Evolutionary conservation across 1,140 invertebrate genomes (phyloP).

Genomic region (Planococcus citri): DNA sequence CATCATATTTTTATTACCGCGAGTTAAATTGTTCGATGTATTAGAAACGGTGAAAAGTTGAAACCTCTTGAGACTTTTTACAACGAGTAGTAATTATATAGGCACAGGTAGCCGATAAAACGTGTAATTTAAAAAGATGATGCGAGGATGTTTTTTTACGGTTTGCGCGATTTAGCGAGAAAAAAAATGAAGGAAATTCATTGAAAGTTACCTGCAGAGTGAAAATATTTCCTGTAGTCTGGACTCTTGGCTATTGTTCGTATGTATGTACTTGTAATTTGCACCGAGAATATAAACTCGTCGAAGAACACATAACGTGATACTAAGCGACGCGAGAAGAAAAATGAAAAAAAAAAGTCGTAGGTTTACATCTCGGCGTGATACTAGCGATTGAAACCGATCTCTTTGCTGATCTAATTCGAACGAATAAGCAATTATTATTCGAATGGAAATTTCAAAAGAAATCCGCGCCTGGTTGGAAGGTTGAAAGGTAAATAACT

Average conservation of each 20-base stretch:
- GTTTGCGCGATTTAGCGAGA: background rate
- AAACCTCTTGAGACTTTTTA: background rate
- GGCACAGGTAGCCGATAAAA: too few relatives aligned
- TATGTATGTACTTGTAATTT: background rate
- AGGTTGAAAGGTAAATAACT: constrained; percentile 13
- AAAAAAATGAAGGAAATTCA: background rate
- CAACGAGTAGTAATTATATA: background rate
- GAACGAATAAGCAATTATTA: constrained; percentile 11
- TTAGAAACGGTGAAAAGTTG: background rate
- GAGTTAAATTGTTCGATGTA: background rate
- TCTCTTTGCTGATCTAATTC: background rate
- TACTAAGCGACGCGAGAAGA: background rate
- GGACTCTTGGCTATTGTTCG: too few relatives aligned
- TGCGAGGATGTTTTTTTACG: background rate
- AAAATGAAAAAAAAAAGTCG: background rate
- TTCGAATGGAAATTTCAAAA: constrained; percentile 5
- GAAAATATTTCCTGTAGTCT: background rate
- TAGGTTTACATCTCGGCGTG: background rate
- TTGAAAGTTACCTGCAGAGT: constrained; percentile 1
- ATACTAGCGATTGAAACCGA: background rate
- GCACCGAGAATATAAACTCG: background rate
- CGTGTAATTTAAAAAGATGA: background rate
- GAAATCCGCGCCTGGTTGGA: background rate
- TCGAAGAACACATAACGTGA: background rate
- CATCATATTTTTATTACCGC: background rate